A percentile compares a stretch with the other conserved stretches of the same genome.
Conservation (phyloP, 2,888 invertebrate genomes). For the Diloba caeruleocephala region DNA sequence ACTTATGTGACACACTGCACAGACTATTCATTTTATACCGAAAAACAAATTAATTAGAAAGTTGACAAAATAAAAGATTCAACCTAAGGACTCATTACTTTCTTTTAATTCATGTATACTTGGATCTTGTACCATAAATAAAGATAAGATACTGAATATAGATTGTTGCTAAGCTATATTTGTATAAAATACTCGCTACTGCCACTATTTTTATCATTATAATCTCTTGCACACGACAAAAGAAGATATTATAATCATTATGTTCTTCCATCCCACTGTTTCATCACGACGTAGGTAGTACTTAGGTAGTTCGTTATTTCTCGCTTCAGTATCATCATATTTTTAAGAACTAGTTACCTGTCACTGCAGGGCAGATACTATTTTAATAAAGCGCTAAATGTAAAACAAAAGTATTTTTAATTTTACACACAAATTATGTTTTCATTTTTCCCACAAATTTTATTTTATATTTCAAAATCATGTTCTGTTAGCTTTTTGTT, state of each 20-base stretch:
- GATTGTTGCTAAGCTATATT: not conserved
- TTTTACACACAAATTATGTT: conserved; percentile 15
- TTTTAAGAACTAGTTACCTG: conserved; percentile 23
- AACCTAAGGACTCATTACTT: no score
- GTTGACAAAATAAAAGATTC: no score
- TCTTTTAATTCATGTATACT: no score
- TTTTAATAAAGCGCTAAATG: conserved; percentile 30
- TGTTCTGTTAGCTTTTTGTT: conserved; percentile 1
- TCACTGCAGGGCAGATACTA: conserved; percentile 32
- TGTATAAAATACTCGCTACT: not conserved
- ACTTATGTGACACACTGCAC: conserved; percentile 55
- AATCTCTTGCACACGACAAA: not conserved
- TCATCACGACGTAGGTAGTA: conserved; percentile 4
- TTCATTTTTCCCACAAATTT: conserved; percentile 9
- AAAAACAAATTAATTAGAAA: no score
- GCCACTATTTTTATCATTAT: conserved; percentile 1
- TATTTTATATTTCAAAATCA: conserved; percentile 20
- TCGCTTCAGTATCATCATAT: conserved; percentile 22
- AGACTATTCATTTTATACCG: conserved; percentile 17
- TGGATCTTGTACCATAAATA: not conserved
- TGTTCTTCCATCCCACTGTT: conserved; percentile 14
- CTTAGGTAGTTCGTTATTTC: conserved; percentile 10
- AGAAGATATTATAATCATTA: not conserved
- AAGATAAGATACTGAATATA: not conserved
- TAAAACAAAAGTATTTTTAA: conserved; percentile 29